A percentile compares a stretch with the other conserved stretches of the same genome.
These are phyloP conservation scores for Cosmia trapezina DNA, from an alignment of 2,888 invertebrate species.

Conservation along the genomic window DNA sequence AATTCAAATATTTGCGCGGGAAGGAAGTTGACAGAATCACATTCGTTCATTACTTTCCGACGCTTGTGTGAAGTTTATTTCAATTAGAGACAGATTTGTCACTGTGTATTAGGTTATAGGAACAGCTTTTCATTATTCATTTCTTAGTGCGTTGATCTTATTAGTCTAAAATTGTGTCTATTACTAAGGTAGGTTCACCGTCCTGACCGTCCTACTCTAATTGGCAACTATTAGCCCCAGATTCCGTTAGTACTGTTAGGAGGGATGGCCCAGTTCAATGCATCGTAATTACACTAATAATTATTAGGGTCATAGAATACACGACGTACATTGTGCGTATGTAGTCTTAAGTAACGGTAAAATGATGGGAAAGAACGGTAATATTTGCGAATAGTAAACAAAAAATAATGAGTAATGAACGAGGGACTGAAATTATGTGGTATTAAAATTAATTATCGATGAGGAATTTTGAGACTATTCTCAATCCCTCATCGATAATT, in stretches of 20 bases:
- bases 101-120: slow-evolving; percentile 20
- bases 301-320: slow-evolving; percentile 47
- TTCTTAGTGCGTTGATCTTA: slow-evolving; percentile 27
- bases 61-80: slow-evolving; percentile 28
- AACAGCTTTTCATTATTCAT: slow-evolving; percentile 33
- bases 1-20: slow-evolving; percentile 45
- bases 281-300: slow-evolving; percentile 58
- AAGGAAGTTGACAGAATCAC: slow-evolving; percentile 45
- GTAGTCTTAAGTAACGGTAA: slow-evolving; percentile 40
- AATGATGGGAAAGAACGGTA: slow-evolving; percentile 50
- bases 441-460: neutral
- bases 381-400: slow-evolving; percentile 12
- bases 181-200: slow-evolving; percentile 28
- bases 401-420: neutral
- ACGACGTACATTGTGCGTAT: slow-evolving; percentile 29
- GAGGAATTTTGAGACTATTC: neutral
- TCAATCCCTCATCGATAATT: too few relatives aligned
- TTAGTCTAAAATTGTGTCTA: slow-evolving; percentile 39
- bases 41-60: slow-evolving; percentile 37
- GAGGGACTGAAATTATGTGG: neutral
- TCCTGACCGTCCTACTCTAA: slow-evolving; percentile 47
- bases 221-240: slow-evolving; percentile 39
- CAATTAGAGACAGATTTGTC: slow-evolving; percentile 17
- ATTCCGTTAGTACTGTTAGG: slow-evolving; percentile 43
- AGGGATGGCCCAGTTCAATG: slow-evolving; percentile 50